phyloP scores from a whole-genome alignment of 1,140 invertebrate species.

The Ceratina calcarata region DNA sequence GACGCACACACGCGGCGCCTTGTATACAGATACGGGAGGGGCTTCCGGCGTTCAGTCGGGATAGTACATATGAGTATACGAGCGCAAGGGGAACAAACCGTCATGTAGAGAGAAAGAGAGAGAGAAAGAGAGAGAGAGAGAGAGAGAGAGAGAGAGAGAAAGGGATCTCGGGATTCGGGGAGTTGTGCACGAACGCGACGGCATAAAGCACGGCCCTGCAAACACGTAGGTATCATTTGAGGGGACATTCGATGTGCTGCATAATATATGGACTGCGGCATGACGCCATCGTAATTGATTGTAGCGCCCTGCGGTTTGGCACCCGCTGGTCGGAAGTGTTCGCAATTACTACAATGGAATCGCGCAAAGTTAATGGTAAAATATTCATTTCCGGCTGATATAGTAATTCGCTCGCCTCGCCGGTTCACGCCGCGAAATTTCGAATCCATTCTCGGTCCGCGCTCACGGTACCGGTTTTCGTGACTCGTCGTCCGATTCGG shows the following conservation, averaged over 20 bases:
- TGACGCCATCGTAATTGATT: conserved; percentile 76
- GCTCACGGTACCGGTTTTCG: not conserved
- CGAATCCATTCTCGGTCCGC: conserved; percentile 21
- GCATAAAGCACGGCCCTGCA: conserved; percentile 60
- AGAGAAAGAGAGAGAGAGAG: too few relatives aligned
- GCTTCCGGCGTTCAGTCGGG: conserved; percentile 45
- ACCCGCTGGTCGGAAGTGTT: conserved; percentile 75
- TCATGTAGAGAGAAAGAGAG: not conserved
- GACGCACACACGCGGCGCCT: conserved; percentile 7
- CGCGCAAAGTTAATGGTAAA: conserved; percentile 76
- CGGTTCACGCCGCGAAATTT: not conserved
- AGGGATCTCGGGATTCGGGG: not conserved
- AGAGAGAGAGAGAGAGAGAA: too few relatives aligned
- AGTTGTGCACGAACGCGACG: conserved; percentile 39
- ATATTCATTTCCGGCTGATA: conserved; percentile 73
- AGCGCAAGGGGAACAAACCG: conserved; percentile 16
- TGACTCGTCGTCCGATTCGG: not conserved
- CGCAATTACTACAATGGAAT: conserved; percentile 77
- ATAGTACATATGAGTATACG: not conserved
- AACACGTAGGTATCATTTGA: conserved; percentile 74
- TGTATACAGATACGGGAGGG: not conserved
- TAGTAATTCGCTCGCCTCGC: conserved; percentile 52
- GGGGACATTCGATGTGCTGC: conserved; percentile 72
- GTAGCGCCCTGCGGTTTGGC: conserved; percentile 76
- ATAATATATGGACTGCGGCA: conserved; percentile 75